A percentile compares a stretch with the other conserved stretches of the same genome.
Evolutionary conservation across 2,113 vertebrate genomes (phyloP).

Genomic region (Nyctereutes procyonoides): DNA sequence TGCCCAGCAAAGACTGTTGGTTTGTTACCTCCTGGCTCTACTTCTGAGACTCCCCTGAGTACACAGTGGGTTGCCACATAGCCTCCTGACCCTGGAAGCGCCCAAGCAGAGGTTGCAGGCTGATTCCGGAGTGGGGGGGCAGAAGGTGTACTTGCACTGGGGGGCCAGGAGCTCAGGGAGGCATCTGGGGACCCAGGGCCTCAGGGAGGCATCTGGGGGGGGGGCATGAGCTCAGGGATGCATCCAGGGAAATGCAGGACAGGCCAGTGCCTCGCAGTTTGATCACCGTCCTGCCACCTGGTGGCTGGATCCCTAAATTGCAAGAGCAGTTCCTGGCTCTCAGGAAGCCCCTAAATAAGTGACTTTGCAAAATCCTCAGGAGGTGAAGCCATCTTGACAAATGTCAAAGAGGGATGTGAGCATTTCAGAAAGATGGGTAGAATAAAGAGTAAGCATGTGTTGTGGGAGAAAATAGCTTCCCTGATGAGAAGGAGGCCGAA

Average conservation of each 20-base stretch:
- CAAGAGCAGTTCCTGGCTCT: background rate
- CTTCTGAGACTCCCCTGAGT: background rate
- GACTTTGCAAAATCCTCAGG: background rate
- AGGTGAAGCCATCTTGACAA: slow-evolving; percentile 61
- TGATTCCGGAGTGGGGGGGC: background rate
- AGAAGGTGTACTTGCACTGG: rapidly evolving
- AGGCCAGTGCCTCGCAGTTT: rapidly evolving
- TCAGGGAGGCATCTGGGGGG: no score
- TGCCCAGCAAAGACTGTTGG: no score
- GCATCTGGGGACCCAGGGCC: no score
- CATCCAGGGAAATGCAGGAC: no score
- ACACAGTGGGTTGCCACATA: rapidly evolving
- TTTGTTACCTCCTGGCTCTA: rapidly evolving
- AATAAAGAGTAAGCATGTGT: slow-evolving; percentile 57
- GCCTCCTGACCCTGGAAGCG: rapidly evolving
- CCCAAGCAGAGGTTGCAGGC: background rate
- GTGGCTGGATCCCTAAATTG: background rate
- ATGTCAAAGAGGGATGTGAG: slow-evolving; percentile 40
- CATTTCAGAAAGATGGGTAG: slow-evolving; percentile 9
- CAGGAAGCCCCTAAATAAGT: background rate
- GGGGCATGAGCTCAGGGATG: no score
- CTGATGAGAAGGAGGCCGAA: slow-evolving; percentile 50
- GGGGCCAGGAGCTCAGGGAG: background rate
- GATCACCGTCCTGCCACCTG: slow-evolving; percentile 26
- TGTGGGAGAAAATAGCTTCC: slow-evolving; percentile 65